Percentiles rank a stretch among this genome's conserved stretches.
Conservation (phyloP, 1,140 invertebrate genomes). For the Platorchestia sp. region DNA sequence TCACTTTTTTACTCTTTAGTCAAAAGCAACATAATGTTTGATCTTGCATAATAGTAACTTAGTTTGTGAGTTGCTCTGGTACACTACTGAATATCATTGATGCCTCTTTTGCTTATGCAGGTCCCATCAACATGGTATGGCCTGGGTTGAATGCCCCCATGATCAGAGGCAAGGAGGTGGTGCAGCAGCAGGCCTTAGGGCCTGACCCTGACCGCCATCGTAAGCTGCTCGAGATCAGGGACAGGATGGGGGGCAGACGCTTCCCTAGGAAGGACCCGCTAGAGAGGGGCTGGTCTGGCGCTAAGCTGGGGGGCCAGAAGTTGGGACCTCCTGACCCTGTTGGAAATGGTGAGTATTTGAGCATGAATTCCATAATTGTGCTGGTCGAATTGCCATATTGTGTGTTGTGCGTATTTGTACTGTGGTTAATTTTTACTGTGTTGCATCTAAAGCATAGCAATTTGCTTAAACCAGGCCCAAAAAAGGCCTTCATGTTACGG, state of each 20-base stretch:
- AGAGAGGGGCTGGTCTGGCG: slow-evolving; percentile 91
- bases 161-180: slow-evolving; percentile 81
- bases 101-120: background rate
- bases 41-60: too few species aligned
- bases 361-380: slow-evolving; percentile 69
- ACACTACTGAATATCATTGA: background rate
- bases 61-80: too few species aligned
- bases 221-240: slow-evolving; percentile 80
- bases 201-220: slow-evolving; percentile 81
- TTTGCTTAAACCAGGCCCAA: too few species aligned
- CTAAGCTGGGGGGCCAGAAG: slow-evolving; percentile 84
- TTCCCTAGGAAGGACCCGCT: slow-evolving; percentile 80
- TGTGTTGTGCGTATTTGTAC: too few species aligned
- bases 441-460: background rate
- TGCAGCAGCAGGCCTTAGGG: slow-evolving; percentile 79
- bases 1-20: too few species aligned
- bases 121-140: slow-evolving; percentile 81
- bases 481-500: too few species aligned
- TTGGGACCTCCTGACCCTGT: slow-evolving; percentile 89
- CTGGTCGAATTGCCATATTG: too few species aligned
- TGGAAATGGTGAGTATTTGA: slow-evolving; percentile 73
- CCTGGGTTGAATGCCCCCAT: slow-evolving; percentile 91
- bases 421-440: too few species aligned
- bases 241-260: slow-evolving; percentile 78
- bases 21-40: too few species aligned